Evolutionary conservation across 2,113 vertebrate genomes (phyloP).

Genomic region (Sisor rabdophorus): DNA sequence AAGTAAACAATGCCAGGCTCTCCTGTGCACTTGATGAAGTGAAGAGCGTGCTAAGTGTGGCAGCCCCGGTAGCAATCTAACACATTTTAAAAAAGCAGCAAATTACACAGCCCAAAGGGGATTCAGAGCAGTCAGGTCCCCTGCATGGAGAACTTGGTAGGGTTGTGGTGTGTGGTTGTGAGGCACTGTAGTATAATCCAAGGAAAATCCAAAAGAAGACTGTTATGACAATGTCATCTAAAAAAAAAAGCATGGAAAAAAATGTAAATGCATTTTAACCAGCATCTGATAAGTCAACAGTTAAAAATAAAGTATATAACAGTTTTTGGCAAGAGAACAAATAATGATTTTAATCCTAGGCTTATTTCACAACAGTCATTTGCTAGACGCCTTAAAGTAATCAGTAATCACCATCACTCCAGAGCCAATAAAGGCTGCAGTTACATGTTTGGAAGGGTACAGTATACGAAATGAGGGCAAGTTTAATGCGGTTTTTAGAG

Average conservation of each 20-base stretch:
- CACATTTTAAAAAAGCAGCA: not conserved
- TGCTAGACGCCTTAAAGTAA: not conserved
- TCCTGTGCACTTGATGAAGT: not conserved
- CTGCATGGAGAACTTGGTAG: not conserved
- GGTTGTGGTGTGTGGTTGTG: no score
- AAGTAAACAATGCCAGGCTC: not conserved
- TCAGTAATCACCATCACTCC: not conserved
- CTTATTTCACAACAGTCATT: not conserved
- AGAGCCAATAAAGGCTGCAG: constrained; percentile 8
- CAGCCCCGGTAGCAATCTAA: not conserved
- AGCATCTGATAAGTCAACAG: not conserved
- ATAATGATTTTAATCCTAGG: not conserved
- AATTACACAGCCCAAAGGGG: not conserved
- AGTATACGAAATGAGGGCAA: constrained; percentile 18
- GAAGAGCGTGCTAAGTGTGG: not conserved
- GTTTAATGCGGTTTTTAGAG: constrained; percentile 7
- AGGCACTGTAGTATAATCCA: not conserved
- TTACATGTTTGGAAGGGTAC: constrained; percentile 31
- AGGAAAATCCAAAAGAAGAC: not conserved
- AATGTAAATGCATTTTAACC: not conserved
- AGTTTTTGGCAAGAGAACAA: no score
- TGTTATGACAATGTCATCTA: no score
- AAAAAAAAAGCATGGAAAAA: no score
- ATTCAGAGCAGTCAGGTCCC: not conserved
- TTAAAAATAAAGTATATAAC: not conserved